phyloP scores from a whole-genome alignment of 1,140 invertebrate species.

The Pissodes strobi region DNA sequence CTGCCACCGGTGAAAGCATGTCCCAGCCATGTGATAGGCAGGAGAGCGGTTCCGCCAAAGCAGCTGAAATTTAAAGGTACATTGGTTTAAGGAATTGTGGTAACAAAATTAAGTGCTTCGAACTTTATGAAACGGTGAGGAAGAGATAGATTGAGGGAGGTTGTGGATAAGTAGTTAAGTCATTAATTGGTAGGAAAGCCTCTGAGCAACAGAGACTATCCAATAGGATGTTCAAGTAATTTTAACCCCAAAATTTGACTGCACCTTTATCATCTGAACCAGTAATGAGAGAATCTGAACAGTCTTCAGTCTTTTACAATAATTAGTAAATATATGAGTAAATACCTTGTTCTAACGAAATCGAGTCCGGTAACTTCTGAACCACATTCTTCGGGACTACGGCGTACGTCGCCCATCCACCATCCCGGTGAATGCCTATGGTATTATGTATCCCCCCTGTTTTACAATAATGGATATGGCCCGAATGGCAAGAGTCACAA shows the following conservation, averaged over 20 bases:
- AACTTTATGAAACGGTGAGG: no score
- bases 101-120: no score
- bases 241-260: no score
- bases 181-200: no score
- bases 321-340: background rate
- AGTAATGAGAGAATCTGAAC: no score
- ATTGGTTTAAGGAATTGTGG: no score
- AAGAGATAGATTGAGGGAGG: no score
- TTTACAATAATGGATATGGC: conserved; percentile 66
- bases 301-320: no score
- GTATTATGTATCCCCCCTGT: conserved; percentile 65
- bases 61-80: conserved; percentile 60
- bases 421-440: conserved; percentile 67
- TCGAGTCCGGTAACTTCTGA: conserved; percentile 58
- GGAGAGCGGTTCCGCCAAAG: conserved; percentile 68
- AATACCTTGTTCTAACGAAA: conserved; percentile 63
- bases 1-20: conserved; percentile 61
- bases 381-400: conserved; percentile 65
- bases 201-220: no score
- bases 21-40: conserved; percentile 71
- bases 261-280: no score
- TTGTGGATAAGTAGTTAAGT: no score
- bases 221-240: no score
- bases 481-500: conserved; percentile 64
- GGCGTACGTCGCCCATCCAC: conserved; percentile 70